Percentiles rank a stretch among this genome's conserved stretches.
Conservation (phyloP, 2,113 vertebrate species). For the Polypterus senegalus region DNA sequence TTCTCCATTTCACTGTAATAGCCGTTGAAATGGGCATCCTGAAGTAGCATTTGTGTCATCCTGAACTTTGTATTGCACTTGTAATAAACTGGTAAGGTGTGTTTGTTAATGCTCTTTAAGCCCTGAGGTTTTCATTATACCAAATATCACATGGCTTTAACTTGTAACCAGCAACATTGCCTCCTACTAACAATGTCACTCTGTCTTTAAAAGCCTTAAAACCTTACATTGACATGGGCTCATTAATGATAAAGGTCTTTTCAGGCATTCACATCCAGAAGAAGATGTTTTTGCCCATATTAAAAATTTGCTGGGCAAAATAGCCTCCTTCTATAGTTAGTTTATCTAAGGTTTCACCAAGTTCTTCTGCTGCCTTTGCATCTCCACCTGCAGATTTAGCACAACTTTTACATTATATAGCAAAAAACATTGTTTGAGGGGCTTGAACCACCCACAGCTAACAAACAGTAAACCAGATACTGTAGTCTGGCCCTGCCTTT, state of each 20-base stretch:
- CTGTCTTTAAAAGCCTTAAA: conserved; percentile 17
- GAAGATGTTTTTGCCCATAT: conserved; percentile 9
- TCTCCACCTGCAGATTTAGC: conserved; percentile 1
- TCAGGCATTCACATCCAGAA: conserved; percentile 7
- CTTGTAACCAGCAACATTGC: conserved; percentile 14
- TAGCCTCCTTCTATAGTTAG: conserved; percentile 5
- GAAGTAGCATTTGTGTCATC: conserved; percentile 7
- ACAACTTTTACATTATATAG: background rate
- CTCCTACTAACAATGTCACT: conserved; percentile 10
- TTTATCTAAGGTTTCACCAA: conserved; percentile 2
- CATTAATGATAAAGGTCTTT: conserved; percentile 3
- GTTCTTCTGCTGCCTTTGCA: conserved; percentile 1
- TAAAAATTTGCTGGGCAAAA: conserved; percentile 13
- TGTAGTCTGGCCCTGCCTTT: background rate
- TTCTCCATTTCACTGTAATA: background rate
- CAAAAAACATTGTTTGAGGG: background rate
- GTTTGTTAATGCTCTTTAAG: conserved; percentile 12
- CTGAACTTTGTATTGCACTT: conserved; percentile 8
- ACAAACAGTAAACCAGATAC: conserved; percentile 1
- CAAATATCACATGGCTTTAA: conserved; percentile 12
- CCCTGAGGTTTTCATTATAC: conserved; percentile 5
- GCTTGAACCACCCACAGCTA: conserved; percentile 4
- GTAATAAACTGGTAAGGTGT: conserved; percentile 7
- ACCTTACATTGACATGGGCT: background rate
- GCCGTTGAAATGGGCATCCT: conserved; percentile 5